A percentile compares a stretch with the other conserved stretches of the same genome.
Evolutionary conservation across 2,888 invertebrate species (phyloP).

Genomic region (Drosophila rellima): DNA sequence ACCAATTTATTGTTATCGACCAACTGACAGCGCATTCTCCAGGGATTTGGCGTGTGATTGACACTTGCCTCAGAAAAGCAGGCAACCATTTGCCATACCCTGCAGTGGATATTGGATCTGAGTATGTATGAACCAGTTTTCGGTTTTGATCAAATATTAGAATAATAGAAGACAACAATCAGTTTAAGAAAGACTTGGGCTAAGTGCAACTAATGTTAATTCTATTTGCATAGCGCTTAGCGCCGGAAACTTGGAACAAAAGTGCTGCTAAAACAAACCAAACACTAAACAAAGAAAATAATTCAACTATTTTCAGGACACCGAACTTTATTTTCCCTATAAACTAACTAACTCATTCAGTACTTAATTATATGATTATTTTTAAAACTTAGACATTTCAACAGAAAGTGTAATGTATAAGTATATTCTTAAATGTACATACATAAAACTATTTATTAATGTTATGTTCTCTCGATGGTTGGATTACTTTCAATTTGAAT

Average conservation of each 20-base stretch:
- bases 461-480: too few relatives aligned
- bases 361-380: not conserved
- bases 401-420: too few relatives aligned
- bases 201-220: slow-evolving; percentile 75
- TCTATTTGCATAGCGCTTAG: slow-evolving; percentile 72
- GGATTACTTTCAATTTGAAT: too few relatives aligned
- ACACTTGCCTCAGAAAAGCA: slow-evolving; percentile 64
- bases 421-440: too few relatives aligned
- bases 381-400: not conserved
- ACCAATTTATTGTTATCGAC: slow-evolving; percentile 71
- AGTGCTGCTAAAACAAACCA: slow-evolving; percentile 53
- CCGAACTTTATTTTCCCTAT: slow-evolving; percentile 24
- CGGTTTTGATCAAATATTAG: slow-evolving; percentile 67
- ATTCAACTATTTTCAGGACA: slow-evolving; percentile 2
- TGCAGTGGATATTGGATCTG: not conserved
- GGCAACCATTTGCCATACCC: slow-evolving; percentile 24
- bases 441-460: too few relatives aligned
- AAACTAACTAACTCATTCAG: not conserved
- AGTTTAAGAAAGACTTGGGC: slow-evolving; percentile 32
- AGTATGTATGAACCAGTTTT: slow-evolving; percentile 39
- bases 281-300: slow-evolving; percentile 39
- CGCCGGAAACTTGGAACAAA: slow-evolving; percentile 44
- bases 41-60: slow-evolving; percentile 73
- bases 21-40: slow-evolving; percentile 62
- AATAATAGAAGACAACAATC: slow-evolving; percentile 55